Evolutionary conservation across 2,888 invertebrate genomes (phyloP).

Genomic region (Hirtodrosophila duncani): DNA sequence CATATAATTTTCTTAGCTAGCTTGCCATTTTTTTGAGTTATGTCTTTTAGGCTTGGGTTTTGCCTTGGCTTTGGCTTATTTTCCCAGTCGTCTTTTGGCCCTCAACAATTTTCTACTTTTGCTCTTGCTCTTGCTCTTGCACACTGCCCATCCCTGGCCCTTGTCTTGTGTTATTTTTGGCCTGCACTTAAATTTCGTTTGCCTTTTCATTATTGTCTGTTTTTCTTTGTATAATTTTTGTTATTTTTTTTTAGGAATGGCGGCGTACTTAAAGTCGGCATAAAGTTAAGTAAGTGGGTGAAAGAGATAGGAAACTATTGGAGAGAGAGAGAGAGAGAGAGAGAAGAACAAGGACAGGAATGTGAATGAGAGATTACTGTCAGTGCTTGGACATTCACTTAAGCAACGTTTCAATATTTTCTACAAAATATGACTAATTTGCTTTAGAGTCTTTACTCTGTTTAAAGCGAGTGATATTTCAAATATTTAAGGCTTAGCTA

Average conservation of each 20-base stretch:
- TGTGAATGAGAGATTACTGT: constrained; percentile 23
- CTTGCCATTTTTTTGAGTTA: constrained; percentile 48
- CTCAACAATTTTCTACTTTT: constrained; percentile 59
- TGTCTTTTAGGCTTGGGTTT: too few relatives aligned
- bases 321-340: background rate
- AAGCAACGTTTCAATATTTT: too few relatives aligned
- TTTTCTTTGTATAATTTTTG: constrained; percentile 15
- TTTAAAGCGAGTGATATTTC: too few relatives aligned
- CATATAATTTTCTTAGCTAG: too few relatives aligned
- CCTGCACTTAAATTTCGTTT: constrained; percentile 51
- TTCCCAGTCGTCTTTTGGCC: constrained; percentile 55
- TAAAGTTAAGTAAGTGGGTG: too few relatives aligned
- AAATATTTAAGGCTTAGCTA: too few relatives aligned
- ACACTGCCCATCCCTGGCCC: constrained; percentile 25
- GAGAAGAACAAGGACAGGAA: background rate
- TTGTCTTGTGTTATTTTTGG: constrained; percentile 61
- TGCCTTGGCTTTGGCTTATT: constrained; percentile 64
- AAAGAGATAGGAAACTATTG: too few relatives aligned
- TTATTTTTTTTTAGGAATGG: constrained; percentile 19
- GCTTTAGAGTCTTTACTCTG: too few relatives aligned
- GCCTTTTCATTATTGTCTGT: constrained; percentile 38
- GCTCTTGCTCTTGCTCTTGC: too few relatives aligned
- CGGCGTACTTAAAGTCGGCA: too few relatives aligned
- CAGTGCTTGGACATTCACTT: constrained; percentile 41
- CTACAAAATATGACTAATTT: too few relatives aligned